Evolutionary conservation across 2,888 invertebrate genomes (phyloP).

Genomic region (Hetaerina titia): DNA sequence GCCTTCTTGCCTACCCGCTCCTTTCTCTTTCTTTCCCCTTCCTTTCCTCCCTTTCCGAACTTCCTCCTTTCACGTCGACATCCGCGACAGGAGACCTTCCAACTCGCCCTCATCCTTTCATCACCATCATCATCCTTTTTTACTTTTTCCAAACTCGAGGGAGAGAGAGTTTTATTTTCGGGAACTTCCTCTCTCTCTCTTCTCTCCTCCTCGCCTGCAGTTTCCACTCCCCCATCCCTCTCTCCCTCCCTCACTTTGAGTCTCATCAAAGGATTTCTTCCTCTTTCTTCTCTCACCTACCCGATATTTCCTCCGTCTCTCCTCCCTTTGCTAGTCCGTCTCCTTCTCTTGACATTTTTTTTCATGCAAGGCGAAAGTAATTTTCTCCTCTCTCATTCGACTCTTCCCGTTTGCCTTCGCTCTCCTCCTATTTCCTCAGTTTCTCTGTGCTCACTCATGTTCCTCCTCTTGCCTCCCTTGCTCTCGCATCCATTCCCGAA

Average conservation of each 20-base stretch:
- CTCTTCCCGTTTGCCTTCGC: not conserved
- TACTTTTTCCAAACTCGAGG: not conserved
- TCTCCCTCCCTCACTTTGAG: not conserved
- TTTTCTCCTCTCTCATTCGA: not conserved
- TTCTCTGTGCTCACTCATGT: not conserved
- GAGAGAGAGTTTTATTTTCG: not conserved
- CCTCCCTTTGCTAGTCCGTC: not conserved
- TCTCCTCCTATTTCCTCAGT: too few relatives aligned
- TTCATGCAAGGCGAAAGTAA: not conserved
- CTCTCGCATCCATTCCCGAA: too few relatives aligned
- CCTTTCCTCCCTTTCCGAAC: not conserved
- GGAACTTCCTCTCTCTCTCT: not conserved
- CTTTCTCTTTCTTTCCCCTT: not conserved
- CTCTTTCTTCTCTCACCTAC: not conserved
- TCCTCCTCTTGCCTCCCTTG: not conserved
- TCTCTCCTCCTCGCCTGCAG: not conserved
- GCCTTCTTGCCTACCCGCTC: not conserved
- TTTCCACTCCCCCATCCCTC: not conserved
- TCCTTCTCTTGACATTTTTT: not conserved
- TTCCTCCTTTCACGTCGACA: not conserved
- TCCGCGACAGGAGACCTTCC: slow-evolving; percentile 35
- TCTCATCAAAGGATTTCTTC: not conserved
- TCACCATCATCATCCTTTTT: slow-evolving; percentile 4
- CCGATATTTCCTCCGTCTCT: not conserved
- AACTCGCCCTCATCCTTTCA: not conserved